phyloP scores from a whole-genome alignment of 2,113 vertebrate species.

The Acinonyx jubatus region DNA sequence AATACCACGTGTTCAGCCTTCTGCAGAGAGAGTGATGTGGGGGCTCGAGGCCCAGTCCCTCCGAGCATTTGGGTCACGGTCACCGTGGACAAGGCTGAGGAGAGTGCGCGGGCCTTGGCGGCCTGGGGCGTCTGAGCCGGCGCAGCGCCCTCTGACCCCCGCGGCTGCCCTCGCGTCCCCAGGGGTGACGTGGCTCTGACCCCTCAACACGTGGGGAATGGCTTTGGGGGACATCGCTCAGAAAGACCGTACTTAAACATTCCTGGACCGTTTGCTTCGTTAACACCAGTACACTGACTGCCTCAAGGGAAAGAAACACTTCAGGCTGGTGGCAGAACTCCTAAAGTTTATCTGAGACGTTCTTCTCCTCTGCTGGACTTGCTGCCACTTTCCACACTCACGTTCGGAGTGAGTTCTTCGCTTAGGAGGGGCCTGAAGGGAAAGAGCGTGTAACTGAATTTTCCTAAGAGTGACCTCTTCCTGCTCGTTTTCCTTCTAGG shows the following conservation, averaged over 20 bases:
- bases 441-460: neutral
- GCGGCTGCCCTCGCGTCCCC: no score
- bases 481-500: constrained; percentile 83
- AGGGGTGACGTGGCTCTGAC: neutral
- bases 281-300: neutral
- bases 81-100: neutral
- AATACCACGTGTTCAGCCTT: neutral
- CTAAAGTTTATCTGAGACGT: neutral
- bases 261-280: neutral
- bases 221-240: neutral
- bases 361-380: neutral
- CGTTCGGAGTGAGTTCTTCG: neutral
- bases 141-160: neutral
- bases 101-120: rapidly evolving
- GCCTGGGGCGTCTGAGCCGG: neutral
- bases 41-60: neutral
- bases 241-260: neutral
- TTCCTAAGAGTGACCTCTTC: neutral
- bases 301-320: neutral
- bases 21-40: neutral
- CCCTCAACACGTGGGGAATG: neutral
- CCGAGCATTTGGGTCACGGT: neutral
- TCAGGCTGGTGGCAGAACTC: neutral
- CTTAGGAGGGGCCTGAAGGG: neutral
- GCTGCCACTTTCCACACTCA: neutral